Percentiles rank a stretch among this genome's conserved stretches.
phyloP scores from a whole-genome alignment of 2,113 vertebrate species.

The Austrofundulus limnaeus region DNA sequence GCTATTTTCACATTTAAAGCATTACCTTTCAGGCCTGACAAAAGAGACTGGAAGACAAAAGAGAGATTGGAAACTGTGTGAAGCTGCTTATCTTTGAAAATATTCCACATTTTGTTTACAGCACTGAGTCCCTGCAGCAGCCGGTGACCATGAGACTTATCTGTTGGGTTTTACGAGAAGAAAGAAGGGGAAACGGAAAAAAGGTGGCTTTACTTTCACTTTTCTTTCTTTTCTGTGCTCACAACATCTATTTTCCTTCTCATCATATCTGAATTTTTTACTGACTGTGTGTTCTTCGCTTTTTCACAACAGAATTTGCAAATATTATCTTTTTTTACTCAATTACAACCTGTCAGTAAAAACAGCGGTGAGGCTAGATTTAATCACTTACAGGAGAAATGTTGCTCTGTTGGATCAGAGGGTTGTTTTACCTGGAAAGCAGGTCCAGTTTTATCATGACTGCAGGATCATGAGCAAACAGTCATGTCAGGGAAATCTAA shows the following conservation, averaged over 20 bases:
- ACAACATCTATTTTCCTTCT: no score
- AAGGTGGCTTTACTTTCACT: constrained; percentile 5
- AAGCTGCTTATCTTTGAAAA: constrained; percentile 10
- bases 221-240: background rate
- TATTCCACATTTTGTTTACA: constrained; percentile 14
- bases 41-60: no score
- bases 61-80: background rate
- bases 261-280: no score
- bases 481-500: constrained; percentile 56
- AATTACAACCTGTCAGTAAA: background rate
- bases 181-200: background rate
- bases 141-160: background rate
- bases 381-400: background rate
- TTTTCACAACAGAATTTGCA: no score
- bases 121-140: constrained; percentile 13
- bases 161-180: constrained; percentile 6
- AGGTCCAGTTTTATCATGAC: constrained; percentile 25
- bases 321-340: background rate
- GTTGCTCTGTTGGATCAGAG: background rate
- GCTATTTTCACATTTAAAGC: no score
- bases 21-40: no score
- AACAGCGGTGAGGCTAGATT: background rate
- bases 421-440: constrained; percentile 37
- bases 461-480: constrained; percentile 7
- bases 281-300: no score